phyloP scores from a whole-genome alignment of 2,113 vertebrate species.

The Saimiri boliviensis region DNA sequence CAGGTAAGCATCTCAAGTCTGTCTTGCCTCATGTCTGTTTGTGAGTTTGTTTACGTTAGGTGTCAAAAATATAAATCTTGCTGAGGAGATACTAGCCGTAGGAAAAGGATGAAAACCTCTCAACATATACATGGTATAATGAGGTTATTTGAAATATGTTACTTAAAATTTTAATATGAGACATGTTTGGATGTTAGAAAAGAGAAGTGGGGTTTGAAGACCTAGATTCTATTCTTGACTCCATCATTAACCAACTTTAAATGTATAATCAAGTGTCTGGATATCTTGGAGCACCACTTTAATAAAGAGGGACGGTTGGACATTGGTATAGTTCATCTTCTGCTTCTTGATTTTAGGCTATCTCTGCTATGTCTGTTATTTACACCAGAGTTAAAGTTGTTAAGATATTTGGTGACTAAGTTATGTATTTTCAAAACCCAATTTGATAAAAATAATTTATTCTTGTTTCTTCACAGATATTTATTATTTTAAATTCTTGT shows the following conservation, averaged over 20 bases:
- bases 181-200: not conserved
- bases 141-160: not conserved
- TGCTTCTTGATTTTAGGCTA: not conserved
- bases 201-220: not conserved
- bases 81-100: not conserved
- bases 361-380: not conserved
- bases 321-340: not conserved
- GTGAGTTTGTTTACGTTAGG: not conserved
- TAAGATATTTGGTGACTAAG: not conserved
- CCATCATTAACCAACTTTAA: not conserved
- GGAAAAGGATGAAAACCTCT: not conserved
- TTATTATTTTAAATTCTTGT: not conserved
- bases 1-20: slow-evolving; percentile 84
- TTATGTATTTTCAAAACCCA: not conserved
- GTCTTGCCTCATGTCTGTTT: rapidly evolving
- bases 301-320: not conserved
- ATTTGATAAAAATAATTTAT: not conserved
- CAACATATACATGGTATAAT: not conserved
- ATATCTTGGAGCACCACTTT: not conserved
- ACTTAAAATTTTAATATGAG: not conserved
- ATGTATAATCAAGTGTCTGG: not conserved
- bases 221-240: not conserved
- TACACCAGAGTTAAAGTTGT: not conserved
- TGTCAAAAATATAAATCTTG: not conserved
- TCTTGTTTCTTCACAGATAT: not conserved